Evolutionary conservation across 2,113 vertebrate genomes (phyloP).

Genomic region (Sturnira hondurensis): DNA sequence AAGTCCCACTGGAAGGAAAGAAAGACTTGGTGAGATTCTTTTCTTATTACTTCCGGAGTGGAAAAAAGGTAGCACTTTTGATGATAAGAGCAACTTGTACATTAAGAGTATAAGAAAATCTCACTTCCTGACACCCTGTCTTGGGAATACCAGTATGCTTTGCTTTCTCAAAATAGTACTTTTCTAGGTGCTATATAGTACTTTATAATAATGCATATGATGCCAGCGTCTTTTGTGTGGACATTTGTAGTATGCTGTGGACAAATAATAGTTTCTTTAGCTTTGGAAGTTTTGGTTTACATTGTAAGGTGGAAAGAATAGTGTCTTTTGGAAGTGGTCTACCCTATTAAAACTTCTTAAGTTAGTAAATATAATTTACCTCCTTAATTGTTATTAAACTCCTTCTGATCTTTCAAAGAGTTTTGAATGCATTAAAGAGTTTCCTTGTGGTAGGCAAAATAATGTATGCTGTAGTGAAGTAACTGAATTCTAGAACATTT

Average conservation of each 20-base stretch:
- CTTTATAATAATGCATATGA: background rate
- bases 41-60: background rate
- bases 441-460: background rate
- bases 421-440: background rate
- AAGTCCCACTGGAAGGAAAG: constrained; percentile 98
- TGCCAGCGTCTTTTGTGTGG: background rate
- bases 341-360: background rate
- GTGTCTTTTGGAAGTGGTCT: background rate
- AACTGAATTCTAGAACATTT: constrained; percentile 18
- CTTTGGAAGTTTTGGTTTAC: background rate
- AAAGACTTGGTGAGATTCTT: constrained; percentile 90
- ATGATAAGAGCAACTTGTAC: background rate
- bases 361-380: constrained; percentile 13
- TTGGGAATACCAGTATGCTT: background rate
- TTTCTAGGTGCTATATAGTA: background rate
- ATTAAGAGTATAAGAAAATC: background rate
- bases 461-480: background rate
- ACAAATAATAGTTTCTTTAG: constrained; percentile 3
- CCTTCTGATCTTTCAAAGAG: background rate
- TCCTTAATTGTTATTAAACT: background rate
- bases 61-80: background rate
- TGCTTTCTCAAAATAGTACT: background rate
- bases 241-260: background rate
- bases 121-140: background rate
- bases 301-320: constrained; percentile 1